These are phyloP conservation scores for Anser brachyrhynchus DNA, from an alignment of 2,113 vertebrate species.

Conservation along the genomic window DNA sequence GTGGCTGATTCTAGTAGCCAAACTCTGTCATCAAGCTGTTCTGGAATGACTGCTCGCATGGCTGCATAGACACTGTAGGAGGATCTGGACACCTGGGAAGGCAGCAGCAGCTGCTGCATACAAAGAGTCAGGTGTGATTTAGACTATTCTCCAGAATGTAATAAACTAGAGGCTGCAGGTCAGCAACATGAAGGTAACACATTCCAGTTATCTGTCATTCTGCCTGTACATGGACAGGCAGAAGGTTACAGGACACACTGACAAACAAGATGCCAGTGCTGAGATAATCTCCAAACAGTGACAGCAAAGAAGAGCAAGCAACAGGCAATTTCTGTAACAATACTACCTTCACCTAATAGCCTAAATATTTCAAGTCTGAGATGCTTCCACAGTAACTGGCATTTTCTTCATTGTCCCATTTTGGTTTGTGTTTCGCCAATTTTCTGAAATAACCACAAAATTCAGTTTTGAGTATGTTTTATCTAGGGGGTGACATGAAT, in stretches of 20 bases:
- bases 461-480: neutral
- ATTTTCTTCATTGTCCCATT: neutral
- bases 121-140: neutral
- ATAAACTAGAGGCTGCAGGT: neutral
- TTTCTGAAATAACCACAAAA: neutral
- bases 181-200: neutral
- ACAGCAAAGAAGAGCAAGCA: neutral
- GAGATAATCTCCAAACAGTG: neutral
- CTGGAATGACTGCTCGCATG: accelerated
- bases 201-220: neutral
- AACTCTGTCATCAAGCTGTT: neutral
- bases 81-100: neutral
- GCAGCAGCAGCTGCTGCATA: neutral
- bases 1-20: neutral
- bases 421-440: neutral
- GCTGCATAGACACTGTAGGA: neutral
- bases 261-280: neutral
- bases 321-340: neutral
- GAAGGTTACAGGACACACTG: neutral
- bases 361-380: neutral
- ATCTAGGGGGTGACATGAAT: neutral
- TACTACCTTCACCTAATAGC: accelerated
- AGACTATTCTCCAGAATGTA: neutral
- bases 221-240: neutral
- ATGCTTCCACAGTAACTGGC: neutral